Percentiles rank a stretch among this genome's conserved stretches.
Evolutionary conservation across 2,113 vertebrate species (phyloP).

Genomic region (Ciconia maguari): DNA sequence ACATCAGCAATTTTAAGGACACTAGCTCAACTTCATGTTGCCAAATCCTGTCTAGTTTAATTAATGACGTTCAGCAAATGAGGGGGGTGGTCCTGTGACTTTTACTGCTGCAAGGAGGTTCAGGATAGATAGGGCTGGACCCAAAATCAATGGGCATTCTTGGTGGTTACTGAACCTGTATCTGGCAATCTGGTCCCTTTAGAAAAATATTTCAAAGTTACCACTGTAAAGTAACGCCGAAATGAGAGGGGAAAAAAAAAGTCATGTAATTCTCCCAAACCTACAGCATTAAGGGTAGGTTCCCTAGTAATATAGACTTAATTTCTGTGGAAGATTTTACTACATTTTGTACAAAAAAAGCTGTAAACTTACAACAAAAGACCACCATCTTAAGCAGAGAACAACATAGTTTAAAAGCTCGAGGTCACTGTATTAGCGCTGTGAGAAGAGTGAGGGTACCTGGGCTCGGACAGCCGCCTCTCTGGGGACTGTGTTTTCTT

Average conservation of each 20-base stretch:
- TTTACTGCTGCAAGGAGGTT: neutral
- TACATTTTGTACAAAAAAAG: neutral
- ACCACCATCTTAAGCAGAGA: neutral
- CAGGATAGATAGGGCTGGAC: neutral
- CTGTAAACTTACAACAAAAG: neutral
- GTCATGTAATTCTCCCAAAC: neutral
- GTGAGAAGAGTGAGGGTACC: neutral
- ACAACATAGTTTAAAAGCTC: neutral
- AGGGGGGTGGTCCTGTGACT: neutral
- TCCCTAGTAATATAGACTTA: neutral
- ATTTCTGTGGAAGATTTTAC: neutral
- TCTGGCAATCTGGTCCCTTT: neutral
- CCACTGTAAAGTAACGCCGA: neutral
- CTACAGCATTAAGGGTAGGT: neutral
- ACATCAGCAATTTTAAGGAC: neutral
- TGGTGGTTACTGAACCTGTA: neutral
- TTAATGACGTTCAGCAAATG: neutral
- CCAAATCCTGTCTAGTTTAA: neutral
- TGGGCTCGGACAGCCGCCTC: accelerated
- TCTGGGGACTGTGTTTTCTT: neutral
- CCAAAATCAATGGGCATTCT: neutral
- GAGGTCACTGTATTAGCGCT: neutral
- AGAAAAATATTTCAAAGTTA: neutral
- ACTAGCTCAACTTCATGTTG: neutral
- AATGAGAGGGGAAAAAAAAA: neutral